Evolutionary conservation across 2,888 invertebrate genomes (phyloP), one percentile per base, ranked within the genome.

Genomic region (Nasonovia ribisnigri): DNA sequence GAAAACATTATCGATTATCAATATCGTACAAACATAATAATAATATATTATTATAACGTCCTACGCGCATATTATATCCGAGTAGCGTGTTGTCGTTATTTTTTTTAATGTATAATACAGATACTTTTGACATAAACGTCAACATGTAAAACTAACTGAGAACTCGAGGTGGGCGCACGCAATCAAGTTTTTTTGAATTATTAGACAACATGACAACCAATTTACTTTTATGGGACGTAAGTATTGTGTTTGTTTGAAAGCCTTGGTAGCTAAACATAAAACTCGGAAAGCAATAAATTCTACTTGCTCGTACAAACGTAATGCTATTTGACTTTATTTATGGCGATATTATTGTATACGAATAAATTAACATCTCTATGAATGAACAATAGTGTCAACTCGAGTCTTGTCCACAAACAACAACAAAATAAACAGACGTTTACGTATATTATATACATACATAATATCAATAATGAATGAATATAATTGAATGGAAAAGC

Each of bases 191-290:
- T 90, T 88, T 93, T 93, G 77, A 92, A 93, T 89, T 89, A 89
- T 93, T 93, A 93, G 88, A 93, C 92, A 84, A 77, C 92, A 77
- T 89, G 92, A 93, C 92, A 93, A 93, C 89, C 92, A 93, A 93
- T 93, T 93, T 93, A 93, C 92, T 93, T 93, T 93, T 93, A 93
- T 93, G 92, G 92, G 89, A 93, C 92, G 88, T 93, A 88, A 92
- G 92, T 92, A 93, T 89, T 89, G 92, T 93, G 92, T 89, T 93
- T 89, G 84, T 87, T 89, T 36, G 92, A 93, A 93, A 93, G 92
- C 89, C 92, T 88, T 92, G 92, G 84, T 93, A 92, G 92, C 88
- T 88, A 88, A 92, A 92, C 88, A 92, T 92, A 92, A 92, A 92
- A 92, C 92, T 88, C 92, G 51, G 67, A 88, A 88, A 88, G 88